These are phyloP conservation scores for Erpobdella octoculata DNA, from an alignment of 2,888 invertebrate species.

Conservation along the genomic window DNA sequence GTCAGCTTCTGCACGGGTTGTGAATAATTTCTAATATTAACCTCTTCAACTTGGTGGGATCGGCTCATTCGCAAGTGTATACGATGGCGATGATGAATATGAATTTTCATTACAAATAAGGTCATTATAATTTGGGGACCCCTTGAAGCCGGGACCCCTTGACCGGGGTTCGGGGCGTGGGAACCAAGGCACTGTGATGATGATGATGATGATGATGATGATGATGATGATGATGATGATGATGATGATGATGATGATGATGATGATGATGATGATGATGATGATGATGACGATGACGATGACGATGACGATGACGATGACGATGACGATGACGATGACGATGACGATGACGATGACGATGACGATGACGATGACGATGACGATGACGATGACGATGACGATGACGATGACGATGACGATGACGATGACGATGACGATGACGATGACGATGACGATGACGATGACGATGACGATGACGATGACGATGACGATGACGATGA, in stretches of 20 bases:
- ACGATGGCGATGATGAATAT: too few relatives aligned
- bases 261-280: slow-evolving; percentile 8
- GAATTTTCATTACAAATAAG: too few relatives aligned
- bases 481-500: too few relatives aligned
- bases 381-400: background rate
- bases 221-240: slow-evolving; percentile 21
- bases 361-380: background rate
- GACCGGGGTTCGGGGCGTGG: too few relatives aligned
- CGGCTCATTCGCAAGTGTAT: too few relatives aligned
- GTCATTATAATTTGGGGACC: too few relatives aligned
- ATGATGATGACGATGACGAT: slow-evolving; percentile 4
- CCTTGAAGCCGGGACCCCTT: background rate
- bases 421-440: background rate
- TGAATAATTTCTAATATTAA: too few relatives aligned
- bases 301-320: slow-evolving; percentile 6
- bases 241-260: background rate
- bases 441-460: slow-evolving; percentile 3
- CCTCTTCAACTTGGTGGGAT: too few relatives aligned
- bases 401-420: slow-evolving; percentile 13
- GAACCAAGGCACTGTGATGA: slow-evolving; percentile 33
- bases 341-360: background rate
- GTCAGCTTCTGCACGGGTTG: too few relatives aligned
- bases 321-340: background rate
- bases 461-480: background rate
- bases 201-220: slow-evolving; percentile 34